phyloP scores from a whole-genome alignment of 2,113 vertebrate genomes.

The Thryonomys swinderianus region DNA sequence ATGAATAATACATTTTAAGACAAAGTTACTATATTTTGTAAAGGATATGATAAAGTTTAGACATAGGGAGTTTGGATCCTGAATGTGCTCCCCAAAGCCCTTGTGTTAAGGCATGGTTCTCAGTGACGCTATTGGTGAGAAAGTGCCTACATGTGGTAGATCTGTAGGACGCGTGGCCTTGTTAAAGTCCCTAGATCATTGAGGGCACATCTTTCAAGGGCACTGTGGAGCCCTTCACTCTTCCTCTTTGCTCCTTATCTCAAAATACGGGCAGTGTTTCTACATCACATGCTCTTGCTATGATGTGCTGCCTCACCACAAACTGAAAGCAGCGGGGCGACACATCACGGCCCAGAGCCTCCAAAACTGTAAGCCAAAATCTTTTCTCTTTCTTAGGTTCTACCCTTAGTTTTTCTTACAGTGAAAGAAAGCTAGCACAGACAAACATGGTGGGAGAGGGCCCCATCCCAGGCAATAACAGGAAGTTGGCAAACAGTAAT shows the following conservation, averaged over 20 bases:
- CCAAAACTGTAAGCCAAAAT: background rate
- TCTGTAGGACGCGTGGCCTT: background rate
- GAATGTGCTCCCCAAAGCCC: background rate
- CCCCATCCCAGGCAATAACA: background rate
- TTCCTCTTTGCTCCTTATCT: background rate
- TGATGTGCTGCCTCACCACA: background rate
- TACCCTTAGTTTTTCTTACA: background rate
- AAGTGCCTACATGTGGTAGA: background rate
- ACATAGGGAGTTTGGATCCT: background rate
- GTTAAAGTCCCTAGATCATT: background rate
- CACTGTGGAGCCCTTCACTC: background rate
- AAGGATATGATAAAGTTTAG: background rate
- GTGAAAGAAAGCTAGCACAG: background rate
- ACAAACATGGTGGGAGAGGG: too few relatives aligned
- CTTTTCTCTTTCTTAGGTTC: background rate
- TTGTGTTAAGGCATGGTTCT: background rate
- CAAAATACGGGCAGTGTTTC: background rate
- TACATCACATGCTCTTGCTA: background rate
- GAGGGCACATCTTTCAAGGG: too few relatives aligned
- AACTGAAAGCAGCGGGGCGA: background rate
- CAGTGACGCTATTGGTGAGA: background rate
- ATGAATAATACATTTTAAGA: conserved; percentile 29
- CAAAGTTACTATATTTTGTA: background rate
- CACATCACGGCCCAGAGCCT: background rate
- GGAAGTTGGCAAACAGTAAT: background rate